Percentiles rank a stretch among this genome's conserved stretches.
Conservation (phyloP, 2,888 invertebrate species). For the Monopis laevigella region DNA sequence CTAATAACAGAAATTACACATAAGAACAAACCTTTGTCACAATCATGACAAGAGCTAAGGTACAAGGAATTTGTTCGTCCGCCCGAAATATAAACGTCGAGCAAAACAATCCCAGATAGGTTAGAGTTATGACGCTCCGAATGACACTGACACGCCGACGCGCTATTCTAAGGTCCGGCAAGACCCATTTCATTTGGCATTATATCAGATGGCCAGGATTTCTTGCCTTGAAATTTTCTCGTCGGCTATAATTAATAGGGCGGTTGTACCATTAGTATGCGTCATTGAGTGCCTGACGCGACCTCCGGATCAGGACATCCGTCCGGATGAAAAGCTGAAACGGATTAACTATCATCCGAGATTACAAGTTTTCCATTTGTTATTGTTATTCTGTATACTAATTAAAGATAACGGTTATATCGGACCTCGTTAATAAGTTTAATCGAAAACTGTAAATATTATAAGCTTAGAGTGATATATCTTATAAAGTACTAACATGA, state of each 20-base stretch:
- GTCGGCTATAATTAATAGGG: slow-evolving; percentile 57
- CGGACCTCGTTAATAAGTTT: too few species aligned
- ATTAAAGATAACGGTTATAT: too few species aligned
- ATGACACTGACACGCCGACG: slow-evolving; percentile 8
- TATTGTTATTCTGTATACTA: too few species aligned
- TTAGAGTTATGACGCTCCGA: slow-evolving; percentile 36
- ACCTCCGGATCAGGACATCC: slow-evolving; percentile 8
- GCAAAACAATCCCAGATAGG: slow-evolving; percentile 41
- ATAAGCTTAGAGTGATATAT: too few species aligned
- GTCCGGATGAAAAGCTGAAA: slow-evolving; percentile 1
- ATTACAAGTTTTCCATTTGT: too few species aligned
- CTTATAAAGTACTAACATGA: too few species aligned
- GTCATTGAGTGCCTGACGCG: slow-evolving; percentile 33
- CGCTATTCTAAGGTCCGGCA: slow-evolving; percentile 24
- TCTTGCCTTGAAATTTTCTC: slow-evolving; percentile 62
- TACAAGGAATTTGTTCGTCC: not conserved
- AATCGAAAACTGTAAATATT: too few species aligned
- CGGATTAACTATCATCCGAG: too few species aligned
- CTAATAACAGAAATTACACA: too few species aligned
- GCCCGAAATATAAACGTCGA: slow-evolving; percentile 33
- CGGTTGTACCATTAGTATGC: slow-evolving; percentile 49
- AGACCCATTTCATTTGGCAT: slow-evolving; percentile 64
- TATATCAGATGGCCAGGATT: slow-evolving; percentile 55
- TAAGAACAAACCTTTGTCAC: not conserved
- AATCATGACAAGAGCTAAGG: not conserved